Evolutionary conservation across 1,140 invertebrate species (phyloP).

Genomic region (Lucilia cuprina): DNA sequence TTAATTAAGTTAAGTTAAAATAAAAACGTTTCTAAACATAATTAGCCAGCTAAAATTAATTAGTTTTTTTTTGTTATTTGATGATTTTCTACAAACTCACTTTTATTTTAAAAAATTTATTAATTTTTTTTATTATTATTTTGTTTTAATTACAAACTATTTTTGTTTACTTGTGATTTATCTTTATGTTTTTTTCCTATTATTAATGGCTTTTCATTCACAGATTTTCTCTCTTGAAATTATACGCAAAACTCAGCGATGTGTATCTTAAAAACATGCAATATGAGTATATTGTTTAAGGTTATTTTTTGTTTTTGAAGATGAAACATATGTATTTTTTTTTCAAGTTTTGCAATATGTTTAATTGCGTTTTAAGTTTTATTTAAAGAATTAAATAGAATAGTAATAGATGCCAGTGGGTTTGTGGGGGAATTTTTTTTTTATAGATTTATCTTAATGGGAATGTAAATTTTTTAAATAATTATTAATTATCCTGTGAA

Average conservation of each 20-base stretch:
- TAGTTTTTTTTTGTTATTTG: background rate
- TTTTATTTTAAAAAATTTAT: conserved; percentile 3
- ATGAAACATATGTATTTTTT: background rate
- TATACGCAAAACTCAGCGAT: background rate
- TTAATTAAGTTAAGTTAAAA: too few relatives aligned
- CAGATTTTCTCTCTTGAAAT: background rate
- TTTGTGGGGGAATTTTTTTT: too few relatives aligned
- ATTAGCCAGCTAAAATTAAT: background rate
- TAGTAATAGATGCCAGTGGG: too few relatives aligned
- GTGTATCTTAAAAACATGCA: conserved; percentile 17
- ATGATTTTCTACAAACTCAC: background rate
- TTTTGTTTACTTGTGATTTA: background rate
- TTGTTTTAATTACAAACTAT: background rate
- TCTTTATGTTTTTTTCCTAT: background rate
- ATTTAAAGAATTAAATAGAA: too few relatives aligned
- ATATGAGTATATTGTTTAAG: conserved; percentile 6
- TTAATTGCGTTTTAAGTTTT: background rate
- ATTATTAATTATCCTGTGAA: too few relatives aligned
- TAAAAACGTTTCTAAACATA: too few relatives aligned
- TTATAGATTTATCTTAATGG: too few relatives aligned
- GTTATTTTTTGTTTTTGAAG: background rate
- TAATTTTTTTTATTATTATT: conserved; percentile 7
- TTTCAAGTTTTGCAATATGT: background rate
- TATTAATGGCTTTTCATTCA: background rate
- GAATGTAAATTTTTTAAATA: too few relatives aligned